Evolutionary conservation across 2,888 invertebrate genomes (phyloP).

Genomic region (Priocnemis perturbator): DNA sequence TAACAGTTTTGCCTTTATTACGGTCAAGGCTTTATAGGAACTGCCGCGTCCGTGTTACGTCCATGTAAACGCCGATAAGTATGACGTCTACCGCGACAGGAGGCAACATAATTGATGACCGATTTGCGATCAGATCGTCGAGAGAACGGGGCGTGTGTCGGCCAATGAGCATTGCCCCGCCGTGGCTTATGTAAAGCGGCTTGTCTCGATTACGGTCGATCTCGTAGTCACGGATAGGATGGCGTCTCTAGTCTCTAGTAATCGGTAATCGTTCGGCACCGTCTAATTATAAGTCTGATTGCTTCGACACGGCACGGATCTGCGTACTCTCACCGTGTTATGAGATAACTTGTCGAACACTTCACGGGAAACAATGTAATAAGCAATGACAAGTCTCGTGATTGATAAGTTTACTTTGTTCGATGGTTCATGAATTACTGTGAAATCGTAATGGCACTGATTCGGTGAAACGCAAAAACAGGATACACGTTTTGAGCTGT

Average conservation of each 20-base stretch:
- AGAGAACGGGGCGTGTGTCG: constrained; percentile 15
- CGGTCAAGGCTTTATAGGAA: no score
- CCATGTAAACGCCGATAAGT: not conserved
- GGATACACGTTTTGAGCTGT: no score
- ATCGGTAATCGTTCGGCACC: constrained; percentile 37
- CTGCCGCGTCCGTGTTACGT: constrained; percentile 4
- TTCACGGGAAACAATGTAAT: no score
- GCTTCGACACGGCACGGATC: constrained; percentile 15
- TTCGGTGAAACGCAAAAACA: no score
- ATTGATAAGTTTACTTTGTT: no score
- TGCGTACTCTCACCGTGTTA: no score
- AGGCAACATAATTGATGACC: constrained; percentile 36
- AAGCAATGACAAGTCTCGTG: no score
- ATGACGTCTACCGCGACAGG: not conserved
- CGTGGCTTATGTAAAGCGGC: constrained; percentile 32
- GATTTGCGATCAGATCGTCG: constrained; percentile 33
- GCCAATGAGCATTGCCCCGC: constrained; percentile 17
- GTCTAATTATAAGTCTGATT: constrained; percentile 43
- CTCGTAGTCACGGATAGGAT: constrained; percentile 25
- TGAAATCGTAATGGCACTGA: no score
- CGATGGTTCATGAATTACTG: no score
- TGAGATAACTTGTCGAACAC: no score
- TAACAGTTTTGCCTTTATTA: no score
- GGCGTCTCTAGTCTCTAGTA: constrained; percentile 24
- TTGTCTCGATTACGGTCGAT: constrained; percentile 41